Base-by-base conservation (phyloP, 1,140 invertebrate species). In the Bombus confusus region DNA sequence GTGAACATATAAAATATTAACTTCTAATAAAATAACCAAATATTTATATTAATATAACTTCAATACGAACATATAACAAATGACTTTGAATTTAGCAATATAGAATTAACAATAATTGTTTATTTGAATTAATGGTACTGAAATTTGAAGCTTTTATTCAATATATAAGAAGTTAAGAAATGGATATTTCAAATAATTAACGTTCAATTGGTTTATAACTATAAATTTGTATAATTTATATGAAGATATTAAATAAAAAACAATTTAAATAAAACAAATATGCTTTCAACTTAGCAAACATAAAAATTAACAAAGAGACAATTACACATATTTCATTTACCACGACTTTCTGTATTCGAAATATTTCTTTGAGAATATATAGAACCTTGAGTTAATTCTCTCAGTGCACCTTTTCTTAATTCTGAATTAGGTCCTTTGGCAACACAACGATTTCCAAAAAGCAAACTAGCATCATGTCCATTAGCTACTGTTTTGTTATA, bases 361-460 rank as follows among this genome's bases (percentile, higher is more conserved):
- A 92, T 87, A 84, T 94, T 95, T 89, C 96, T 96, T 90, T 96
- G 96, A 5, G 95, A 96, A 93, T 97, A 97, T 85, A 97, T 97
- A 88, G 96, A 97, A 57, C 97, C 97, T 91, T 97, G 97, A 59
- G 96, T 96, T 76, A 97, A 92, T 77, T 96, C 96, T 64, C 95
- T 93, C 69, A 96, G 90, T 18, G 97, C 96, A 18, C 97, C 97
- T 94, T 97, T 97, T 64, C 96, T 94, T 31, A 97, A 93, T 68
- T 96, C 95, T 47, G 94, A 75, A 93, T 97, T 97, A 25, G 96
- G 95, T 71, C 97, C 97, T 88, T 94, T 95, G 22, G 96, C 94
- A 86, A 95, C 93, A 88, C 94, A 96, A 77, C 90, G 88, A 79
- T 94, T 95, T 59, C 94, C 94, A 22, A 91, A 90, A 31, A 96